Conservation (phyloP, 2,888 invertebrate species). For the Dorcus hopei region DNA sequence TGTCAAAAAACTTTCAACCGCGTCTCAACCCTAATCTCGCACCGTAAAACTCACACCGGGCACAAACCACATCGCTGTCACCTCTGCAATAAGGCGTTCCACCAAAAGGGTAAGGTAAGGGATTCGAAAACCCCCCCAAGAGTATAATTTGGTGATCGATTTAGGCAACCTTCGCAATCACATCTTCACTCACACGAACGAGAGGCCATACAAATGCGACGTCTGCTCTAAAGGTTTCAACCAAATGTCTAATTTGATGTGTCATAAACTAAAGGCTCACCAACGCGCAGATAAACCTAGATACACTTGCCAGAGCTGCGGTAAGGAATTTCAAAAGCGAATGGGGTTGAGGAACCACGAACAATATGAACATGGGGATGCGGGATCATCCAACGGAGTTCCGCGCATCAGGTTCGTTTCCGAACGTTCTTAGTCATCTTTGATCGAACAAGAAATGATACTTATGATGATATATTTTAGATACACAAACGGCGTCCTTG, state of each 20-base stretch:
- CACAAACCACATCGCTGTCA: slow-evolving; percentile 72
- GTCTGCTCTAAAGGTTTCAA: slow-evolving; percentile 74
- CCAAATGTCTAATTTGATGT: slow-evolving; percentile 77
- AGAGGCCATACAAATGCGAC: slow-evolving; percentile 73
- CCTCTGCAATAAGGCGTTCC: slow-evolving; percentile 74
- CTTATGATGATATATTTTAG: slow-evolving; percentile 23
- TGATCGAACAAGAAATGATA: neutral
- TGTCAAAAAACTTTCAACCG: slow-evolving; percentile 77
- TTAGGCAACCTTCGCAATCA: slow-evolving; percentile 73
- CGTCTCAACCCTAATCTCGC: slow-evolving; percentile 76
- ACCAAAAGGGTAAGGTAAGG: slow-evolving; percentile 65
- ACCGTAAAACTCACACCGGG: slow-evolving; percentile 73
- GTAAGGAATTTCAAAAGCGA: slow-evolving; percentile 54
- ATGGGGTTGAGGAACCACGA: slow-evolving; percentile 56
- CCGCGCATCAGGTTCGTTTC: slow-evolving; percentile 7
- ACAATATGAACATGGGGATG: slow-evolving; percentile 51
- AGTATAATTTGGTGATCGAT: neutral
- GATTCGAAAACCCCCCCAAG: no score
- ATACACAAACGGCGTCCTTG: slow-evolving; percentile 57
- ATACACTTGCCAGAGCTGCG: slow-evolving; percentile 55
- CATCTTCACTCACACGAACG: slow-evolving; percentile 75
- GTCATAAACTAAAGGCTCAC: slow-evolving; percentile 69
- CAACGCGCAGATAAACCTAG: slow-evolving; percentile 54
- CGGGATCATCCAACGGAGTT: slow-evolving; percentile 2
- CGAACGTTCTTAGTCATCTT: neutral